Base-by-base conservation (phyloP, 1,140 invertebrate genomes). In the Drosophila dunni region DNA sequence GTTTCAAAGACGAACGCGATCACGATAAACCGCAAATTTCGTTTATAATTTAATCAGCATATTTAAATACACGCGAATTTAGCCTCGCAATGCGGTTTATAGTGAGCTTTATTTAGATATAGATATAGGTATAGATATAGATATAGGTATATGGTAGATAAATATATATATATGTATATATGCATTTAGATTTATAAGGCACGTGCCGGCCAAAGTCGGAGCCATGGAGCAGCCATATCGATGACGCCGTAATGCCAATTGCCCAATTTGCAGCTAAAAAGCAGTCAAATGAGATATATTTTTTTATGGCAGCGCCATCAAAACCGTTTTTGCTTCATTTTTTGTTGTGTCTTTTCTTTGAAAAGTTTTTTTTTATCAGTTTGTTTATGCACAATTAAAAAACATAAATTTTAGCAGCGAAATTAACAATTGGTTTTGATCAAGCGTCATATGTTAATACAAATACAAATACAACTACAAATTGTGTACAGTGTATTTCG, bases 211-310 rank as follows among this genome's bases (percentile, higher is more conserved):
- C 8, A 15, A 54, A 29, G 53, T 2, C 17, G 53, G 17, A 10
- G 13, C 29, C 56, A 36, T 60, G 45, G 24, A 50, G 29, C 36
- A 17, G 2, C 53, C 53, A 70, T 70, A 75, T 69, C 65, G 64
- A 58, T 63, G 45, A 68, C 64, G 54, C 29, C 10, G 44, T 34
- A 45, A 50, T 36, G 63, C 29, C 57, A 76, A 73, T 56, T 76
- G 58, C 33, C 29, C 63, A 76, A 73, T 56, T 76, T 64, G 40
- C 29, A 38, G 24, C 63, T 68, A 57, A 56, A 56, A 72, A 73
- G 60, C 75, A 50, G 46, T 48, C 67, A 64, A 78, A 75, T 75
- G 65, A 65, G 71, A 56, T 60, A 29, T n/a, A 20, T 20, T 29
- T 50, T 65, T 75, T 75, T 13, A 70, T 69, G 65, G 65, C 24